Evolutionary conservation across 2,888 invertebrate species (phyloP), one percentile per base, ranked within the genome.

Genomic region (Temnothorax ravouxi): DNA sequence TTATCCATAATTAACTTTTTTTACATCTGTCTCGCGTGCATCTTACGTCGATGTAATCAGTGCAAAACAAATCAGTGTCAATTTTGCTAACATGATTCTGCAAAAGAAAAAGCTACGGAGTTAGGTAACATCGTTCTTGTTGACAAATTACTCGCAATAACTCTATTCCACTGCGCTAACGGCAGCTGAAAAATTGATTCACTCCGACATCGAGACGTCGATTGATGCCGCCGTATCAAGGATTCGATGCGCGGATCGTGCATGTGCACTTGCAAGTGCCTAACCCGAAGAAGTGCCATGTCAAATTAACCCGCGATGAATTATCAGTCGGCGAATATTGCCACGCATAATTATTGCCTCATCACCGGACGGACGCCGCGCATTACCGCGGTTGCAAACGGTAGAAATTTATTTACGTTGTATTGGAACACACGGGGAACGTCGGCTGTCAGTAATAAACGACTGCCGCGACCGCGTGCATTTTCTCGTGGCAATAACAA

Each of bases 401-500:
- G 8, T 56, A 83, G 75, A 88, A 82, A 87, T 85, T 82, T 77
- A 88, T 85, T 80, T 88, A 74, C 67, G 62, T 15, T 29, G 50
- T 25, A 41, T 29, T 29, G 29, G 3, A 29, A 29, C 29, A 66
- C n/a, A 59, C 15, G 21, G 56, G 50, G 59, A 69, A 66, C 56
- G 11, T n/a, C 15, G 25, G 1, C 61, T 18, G 18, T 62, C 74
- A 52, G 72, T 89, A 89, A 89, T 89, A 72, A 84, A 67, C 85
- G 81, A 56, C 54, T 61, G 38, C 74, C 41, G 72, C 47, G 13
- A 41, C 11, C 75, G 50, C 69, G 61, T 59, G 18, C 52, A 76
- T 76, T 86, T 85, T 67, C 61, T 64, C 69, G 52, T 38, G 25
- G 44, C 15, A 54, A 61, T 84, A 87, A 89, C 15, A 54, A 61